A percentile compares a stretch with the other conserved stretches of the same genome.
phyloP scores from a whole-genome alignment of 2,797 vertebrate genomes.

The Peromyscus eremicus region DNA sequence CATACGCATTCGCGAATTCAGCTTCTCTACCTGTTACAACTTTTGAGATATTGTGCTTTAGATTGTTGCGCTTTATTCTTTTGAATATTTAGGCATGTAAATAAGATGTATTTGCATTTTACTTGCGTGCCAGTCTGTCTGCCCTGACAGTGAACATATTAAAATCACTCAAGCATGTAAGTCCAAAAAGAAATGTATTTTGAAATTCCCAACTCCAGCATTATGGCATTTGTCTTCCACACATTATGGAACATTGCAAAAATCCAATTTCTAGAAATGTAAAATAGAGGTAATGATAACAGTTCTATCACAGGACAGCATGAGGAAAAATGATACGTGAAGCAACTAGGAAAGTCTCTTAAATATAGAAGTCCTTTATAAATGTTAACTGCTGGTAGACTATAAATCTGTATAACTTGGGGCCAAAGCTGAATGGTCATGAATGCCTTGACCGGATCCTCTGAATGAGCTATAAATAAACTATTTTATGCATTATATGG shows the following conservation, averaged over 20 bases:
- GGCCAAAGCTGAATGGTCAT: not conserved
- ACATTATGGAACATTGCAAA: not conserved
- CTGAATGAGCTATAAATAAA: not conserved
- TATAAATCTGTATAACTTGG: not conserved
- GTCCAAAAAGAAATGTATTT: not conserved
- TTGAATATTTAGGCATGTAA: not conserved
- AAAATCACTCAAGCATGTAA: not conserved
- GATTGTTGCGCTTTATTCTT: not conserved
- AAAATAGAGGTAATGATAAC: not conserved
- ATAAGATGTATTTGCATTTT: not conserved
- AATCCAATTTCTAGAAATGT: conserved; percentile 16
- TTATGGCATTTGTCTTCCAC: not conserved
- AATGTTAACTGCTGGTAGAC: not conserved
- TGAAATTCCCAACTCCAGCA: not conserved
- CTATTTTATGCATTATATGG: not conserved
- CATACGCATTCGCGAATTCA: not conserved
- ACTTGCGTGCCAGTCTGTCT: not conserved
- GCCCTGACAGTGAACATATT: not conserved
- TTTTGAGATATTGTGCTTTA: not conserved
- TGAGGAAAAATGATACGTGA: not conserved
- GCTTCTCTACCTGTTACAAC: not conserved
- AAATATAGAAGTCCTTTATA: not conserved
- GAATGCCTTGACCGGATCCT: not conserved
- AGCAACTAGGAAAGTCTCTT: not conserved
- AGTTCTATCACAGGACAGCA: not conserved